Conservation (phyloP, 2,113 vertebrate species). For the Salvator merianae region DNA sequence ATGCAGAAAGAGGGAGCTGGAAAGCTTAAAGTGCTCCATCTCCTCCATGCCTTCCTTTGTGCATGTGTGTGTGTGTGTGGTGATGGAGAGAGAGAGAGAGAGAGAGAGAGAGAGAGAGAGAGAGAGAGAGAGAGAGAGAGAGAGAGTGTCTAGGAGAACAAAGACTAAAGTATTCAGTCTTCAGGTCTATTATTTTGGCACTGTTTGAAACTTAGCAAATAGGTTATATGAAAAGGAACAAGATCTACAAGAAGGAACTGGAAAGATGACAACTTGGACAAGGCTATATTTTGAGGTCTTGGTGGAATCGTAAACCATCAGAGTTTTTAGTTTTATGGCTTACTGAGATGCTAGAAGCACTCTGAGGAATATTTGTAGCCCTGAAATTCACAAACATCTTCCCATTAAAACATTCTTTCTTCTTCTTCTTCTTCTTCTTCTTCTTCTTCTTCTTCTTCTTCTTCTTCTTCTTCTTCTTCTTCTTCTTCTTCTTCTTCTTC, state of each 20-base stretch:
- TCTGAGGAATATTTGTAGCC: constrained; percentile 41
- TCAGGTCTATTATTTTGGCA: background rate
- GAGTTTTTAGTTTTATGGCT: constrained; percentile 55
- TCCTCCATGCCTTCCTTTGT: no score
- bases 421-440: background rate
- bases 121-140: no score
- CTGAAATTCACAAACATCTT: constrained; percentile 53
- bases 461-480: constrained; percentile 13
- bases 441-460: constrained; percentile 21
- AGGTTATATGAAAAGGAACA: constrained; percentile 21
- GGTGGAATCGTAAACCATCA: constrained; percentile 51
- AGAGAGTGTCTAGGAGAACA: background rate
- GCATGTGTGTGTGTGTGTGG: no score
- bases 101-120: no score
- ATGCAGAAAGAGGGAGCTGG: background rate
- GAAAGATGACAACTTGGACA: constrained; percentile 48
- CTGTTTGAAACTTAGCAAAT: constrained; percentile 14
- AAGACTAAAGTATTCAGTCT: background rate
- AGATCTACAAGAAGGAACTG: constrained; percentile 35
- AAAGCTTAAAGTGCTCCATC: no score
- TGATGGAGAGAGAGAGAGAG: no score
- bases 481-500: constrained; percentile 25
- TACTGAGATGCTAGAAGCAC: constrained; percentile 53
- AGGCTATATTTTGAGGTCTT: constrained; percentile 49
- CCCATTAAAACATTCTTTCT: constrained; percentile 43